Percentiles rank a stretch among this genome's conserved stretches.
phyloP scores from a whole-genome alignment of 2,797 vertebrate genomes.

The Sebastes miniatus region DNA sequence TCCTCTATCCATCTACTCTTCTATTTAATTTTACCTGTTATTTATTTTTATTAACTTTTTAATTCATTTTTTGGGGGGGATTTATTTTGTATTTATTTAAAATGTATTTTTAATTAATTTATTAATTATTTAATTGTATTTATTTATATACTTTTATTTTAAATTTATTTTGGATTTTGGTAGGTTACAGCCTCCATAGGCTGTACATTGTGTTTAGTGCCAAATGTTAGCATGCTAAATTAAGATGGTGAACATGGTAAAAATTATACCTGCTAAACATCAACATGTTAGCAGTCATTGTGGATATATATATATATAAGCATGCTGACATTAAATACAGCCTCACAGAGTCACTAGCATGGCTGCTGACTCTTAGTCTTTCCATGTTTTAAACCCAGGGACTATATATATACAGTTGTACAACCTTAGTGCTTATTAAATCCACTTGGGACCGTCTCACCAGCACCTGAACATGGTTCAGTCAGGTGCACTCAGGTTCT shows the following conservation, averaged over 20 bases:
- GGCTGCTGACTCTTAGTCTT: background rate
- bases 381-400: background rate
- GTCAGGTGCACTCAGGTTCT: background rate
- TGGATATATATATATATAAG: background rate
- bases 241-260: background rate
- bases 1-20: no score
- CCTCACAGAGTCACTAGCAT: background rate
- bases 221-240: background rate
- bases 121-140: no score
- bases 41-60: no score
- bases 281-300: background rate
- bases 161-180: no score
- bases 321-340: background rate
- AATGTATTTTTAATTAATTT: no score
- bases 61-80: no score
- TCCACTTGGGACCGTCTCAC: background rate
- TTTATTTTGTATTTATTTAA: no score
- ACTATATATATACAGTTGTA: background rate
- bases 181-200: accelerated
- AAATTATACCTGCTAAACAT: background rate
- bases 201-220: background rate
- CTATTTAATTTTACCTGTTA: no score
- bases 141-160: no score
- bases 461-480: background rate
- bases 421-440: background rate